Conservation (phyloP, 2,888 invertebrate species). For the Lasioglossum lativentre region DNA sequence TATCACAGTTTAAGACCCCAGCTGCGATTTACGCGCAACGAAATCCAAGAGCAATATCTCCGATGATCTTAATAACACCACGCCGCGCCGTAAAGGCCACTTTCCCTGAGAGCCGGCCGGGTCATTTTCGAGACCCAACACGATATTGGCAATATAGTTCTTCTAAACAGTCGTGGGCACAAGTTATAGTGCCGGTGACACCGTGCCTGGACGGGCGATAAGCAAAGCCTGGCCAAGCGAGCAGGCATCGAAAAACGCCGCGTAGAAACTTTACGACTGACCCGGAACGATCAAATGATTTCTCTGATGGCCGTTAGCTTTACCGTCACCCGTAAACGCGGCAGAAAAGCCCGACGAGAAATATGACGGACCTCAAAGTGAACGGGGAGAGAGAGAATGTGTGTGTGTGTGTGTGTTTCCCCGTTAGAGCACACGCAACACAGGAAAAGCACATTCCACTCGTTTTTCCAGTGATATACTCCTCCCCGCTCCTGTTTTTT, state of each 20-base stretch:
- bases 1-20: background rate
- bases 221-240: background rate
- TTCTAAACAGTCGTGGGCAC: conserved; percentile 28
- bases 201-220: conserved; percentile 1
- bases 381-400: background rate
- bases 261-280: conserved; percentile 36
- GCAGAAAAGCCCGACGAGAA: conserved; percentile 10
- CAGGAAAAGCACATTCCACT: conserved; percentile 6
- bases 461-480: background rate
- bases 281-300: conserved; percentile 41
- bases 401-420: background rate
- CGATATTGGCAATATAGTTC: conserved; percentile 53
- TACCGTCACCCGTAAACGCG: conserved; percentile 28
- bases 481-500: too few species aligned
- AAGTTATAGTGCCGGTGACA: conserved; percentile 28
- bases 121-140: conserved; percentile 10
- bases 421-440: background rate
- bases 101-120: background rate
- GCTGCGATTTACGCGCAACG: background rate
- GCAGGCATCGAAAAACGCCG: background rate
- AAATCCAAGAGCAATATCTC: conserved; percentile 16
- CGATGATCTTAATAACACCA: conserved; percentile 35
- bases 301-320: conserved; percentile 29
- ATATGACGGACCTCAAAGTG: conserved; percentile 15
- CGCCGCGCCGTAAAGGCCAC: conserved; percentile 10